A percentile compares a stretch with the other conserved stretches of the same genome.
phyloP scores from a whole-genome alignment of 1,140 invertebrate genomes.

The Drosophila willistoni region DNA sequence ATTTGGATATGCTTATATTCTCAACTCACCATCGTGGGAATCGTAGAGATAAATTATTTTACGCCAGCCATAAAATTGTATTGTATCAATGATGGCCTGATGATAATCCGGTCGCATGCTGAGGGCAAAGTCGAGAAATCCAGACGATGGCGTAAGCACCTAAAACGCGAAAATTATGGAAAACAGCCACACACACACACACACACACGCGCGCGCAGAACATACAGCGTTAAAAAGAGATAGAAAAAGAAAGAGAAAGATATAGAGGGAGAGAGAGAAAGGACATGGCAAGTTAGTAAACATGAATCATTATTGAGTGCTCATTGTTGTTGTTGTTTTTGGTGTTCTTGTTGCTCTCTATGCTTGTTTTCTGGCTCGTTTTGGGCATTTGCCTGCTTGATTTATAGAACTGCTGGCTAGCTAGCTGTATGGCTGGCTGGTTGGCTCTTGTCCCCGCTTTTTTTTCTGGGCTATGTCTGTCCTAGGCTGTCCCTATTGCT shows the following conservation, averaged over 20 bases:
- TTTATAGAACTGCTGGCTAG: slow-evolving; percentile 52
- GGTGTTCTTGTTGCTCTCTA: slow-evolving; percentile 29
- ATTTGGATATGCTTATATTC: slow-evolving; percentile 29
- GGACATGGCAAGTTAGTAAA: slow-evolving; percentile 70
- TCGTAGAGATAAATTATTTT: slow-evolving; percentile 97
- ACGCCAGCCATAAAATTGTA: slow-evolving; percentile 95
- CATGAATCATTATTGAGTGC: slow-evolving; percentile 80
- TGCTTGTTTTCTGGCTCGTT: slow-evolving; percentile 59
- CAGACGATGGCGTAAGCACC: slow-evolving; percentile 92
- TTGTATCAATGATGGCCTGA: slow-evolving; percentile 95
- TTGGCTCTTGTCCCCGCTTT: not conserved
- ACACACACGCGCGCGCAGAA: not conserved
- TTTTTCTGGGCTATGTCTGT: not conserved
- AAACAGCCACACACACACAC: slow-evolving; percentile 40
- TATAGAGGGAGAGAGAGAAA: slow-evolving; percentile 17
- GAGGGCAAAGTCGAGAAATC: slow-evolving; percentile 93
- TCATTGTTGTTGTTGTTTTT: slow-evolving; percentile 48
- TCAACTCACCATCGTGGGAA: slow-evolving; percentile 95
- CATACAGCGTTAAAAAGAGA: slow-evolving; percentile 3
- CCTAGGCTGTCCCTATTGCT: slow-evolving; percentile 5
- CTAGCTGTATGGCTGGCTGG: slow-evolving; percentile 1
- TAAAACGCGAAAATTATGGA: slow-evolving; percentile 83
- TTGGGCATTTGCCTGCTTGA: slow-evolving; percentile 73
- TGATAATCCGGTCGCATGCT: slow-evolving; percentile 98
- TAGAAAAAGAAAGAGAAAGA: not conserved